phyloP scores from a whole-genome alignment of 35 echinoderm and acorn worm species.

The Heliocidaris tuberculata region DNA sequence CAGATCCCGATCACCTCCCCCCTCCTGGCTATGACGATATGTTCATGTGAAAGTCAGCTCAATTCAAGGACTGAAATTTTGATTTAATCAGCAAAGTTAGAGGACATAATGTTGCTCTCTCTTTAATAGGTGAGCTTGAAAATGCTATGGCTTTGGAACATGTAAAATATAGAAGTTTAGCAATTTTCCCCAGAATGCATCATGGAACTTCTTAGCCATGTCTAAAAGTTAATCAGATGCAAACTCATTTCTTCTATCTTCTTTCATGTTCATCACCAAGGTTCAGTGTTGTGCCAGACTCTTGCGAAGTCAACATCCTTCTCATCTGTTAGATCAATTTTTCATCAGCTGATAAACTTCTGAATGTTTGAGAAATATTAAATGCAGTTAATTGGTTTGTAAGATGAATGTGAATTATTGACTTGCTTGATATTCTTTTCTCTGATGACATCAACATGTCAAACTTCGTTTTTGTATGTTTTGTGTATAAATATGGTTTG shows the following conservation, averaged over 20 bases:
- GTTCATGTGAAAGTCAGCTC: conserved; percentile 63
- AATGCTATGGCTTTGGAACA: no score
- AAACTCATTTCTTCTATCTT: not conserved
- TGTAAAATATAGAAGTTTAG: no score
- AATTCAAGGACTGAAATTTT: not conserved
- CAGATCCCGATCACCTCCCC: conserved; percentile 73
- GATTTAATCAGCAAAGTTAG: not conserved
- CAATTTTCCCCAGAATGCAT: not conserved
- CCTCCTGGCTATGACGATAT: conserved; percentile 90
- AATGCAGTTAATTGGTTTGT: no score
- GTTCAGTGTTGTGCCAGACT: not conserved
- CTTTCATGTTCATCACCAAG: not conserved
- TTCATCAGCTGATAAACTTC: not conserved
- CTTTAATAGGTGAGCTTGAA: no score
- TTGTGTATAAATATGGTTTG: no score
- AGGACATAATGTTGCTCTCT: no score
- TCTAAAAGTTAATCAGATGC: not conserved
- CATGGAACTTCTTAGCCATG: not conserved
- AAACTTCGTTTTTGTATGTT: no score
- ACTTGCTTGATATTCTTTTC: no score
- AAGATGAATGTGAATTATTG: no score
- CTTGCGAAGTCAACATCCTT: not conserved
- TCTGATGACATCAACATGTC: no score
- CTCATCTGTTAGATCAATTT: not conserved
- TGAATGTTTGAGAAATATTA: no score